Evolutionary conservation across 2,113 vertebrate genomes (phyloP), one percentile per base, ranked within the genome.

Genomic region (Lichenostomus cassidix): DNA sequence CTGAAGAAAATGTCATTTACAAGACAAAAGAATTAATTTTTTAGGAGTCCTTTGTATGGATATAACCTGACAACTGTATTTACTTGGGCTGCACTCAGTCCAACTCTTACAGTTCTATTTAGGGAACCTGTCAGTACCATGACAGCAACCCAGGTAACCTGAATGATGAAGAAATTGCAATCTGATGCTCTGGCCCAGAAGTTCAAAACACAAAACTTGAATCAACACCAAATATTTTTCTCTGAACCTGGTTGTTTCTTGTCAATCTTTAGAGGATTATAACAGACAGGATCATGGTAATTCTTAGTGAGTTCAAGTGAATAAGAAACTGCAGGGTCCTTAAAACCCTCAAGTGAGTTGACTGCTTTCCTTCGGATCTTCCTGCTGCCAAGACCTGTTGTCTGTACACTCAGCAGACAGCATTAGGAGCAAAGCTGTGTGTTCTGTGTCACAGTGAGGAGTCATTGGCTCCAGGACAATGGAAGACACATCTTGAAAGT

Each of bases 401-500:
- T 24, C 44, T 56, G 4, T 23, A 8, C 16, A 7, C 37, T 69
- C 5, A 4, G 28, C 23, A 79, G 25, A 39, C 22, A 35, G 12
- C 12, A 13, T 22, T 7, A 39, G 16, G 29, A 76, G 8, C n/a
- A 92, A 58, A 83, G 25, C 28, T 47, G 21, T 44, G 29, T 18
- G 18, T 42, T 10, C 27, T 4, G 0, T 0, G 0, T 41, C 49
- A 52, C 2, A 1, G 8, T 44, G 39, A 85, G 31, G 31, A 90
- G 44, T 14, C 44, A 76, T 22, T 39, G 68, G 53, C 24, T 71
- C 24, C 50, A 73, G 37, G 3, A 71, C 59, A 17, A 15, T 0
- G 1, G 39, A 70, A 89, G 9, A 42, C 7, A 33, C 44, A 37
- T 20, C 15, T 56, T 60, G 13, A 49, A 73, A 62, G 8, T 33